Evolutionary conservation across 2,888 invertebrate genomes (phyloP).

Genomic region (Melikaiella ostensackeni): DNA sequence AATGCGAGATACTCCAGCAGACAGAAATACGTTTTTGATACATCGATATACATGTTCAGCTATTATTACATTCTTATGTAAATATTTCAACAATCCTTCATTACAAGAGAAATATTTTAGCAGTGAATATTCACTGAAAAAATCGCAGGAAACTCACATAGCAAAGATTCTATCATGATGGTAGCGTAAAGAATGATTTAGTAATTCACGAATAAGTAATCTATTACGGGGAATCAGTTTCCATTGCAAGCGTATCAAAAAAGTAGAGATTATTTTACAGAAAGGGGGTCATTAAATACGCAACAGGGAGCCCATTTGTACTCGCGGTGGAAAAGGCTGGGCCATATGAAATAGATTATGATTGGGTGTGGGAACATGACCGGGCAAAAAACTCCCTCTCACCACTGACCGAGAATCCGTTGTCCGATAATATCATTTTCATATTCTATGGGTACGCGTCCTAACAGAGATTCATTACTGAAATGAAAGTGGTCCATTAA

Average conservation of each 20-base stretch:
- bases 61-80: background rate
- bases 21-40: background rate
- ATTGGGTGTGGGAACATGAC: constrained; percentile 31
- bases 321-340: constrained; percentile 13
- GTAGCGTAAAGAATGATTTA: background rate
- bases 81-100: background rate
- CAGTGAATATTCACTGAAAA: background rate
- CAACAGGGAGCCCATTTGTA: constrained; percentile 8
- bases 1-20: background rate
- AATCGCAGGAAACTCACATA: background rate
- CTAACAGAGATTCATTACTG: constrained; percentile 31
- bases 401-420: constrained; percentile 20
- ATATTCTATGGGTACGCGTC: constrained; percentile 13
- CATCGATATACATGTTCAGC: background rate
- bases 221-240: background rate
- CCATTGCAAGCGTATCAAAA: background rate
- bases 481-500: constrained; percentile 16
- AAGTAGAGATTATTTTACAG: constrained; percentile 9
- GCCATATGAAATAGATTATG: constrained; percentile 27
- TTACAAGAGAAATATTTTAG: background rate
- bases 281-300: constrained; percentile 9
- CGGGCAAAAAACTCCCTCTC: constrained; percentile 27
- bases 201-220: background rate
- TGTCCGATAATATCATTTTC: constrained; percentile 36
- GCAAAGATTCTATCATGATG: background rate